Percentiles rank a stretch among this genome's conserved stretches.
Conservation (phyloP, 2,888 invertebrate species). For the Cordilura impudica region DNA sequence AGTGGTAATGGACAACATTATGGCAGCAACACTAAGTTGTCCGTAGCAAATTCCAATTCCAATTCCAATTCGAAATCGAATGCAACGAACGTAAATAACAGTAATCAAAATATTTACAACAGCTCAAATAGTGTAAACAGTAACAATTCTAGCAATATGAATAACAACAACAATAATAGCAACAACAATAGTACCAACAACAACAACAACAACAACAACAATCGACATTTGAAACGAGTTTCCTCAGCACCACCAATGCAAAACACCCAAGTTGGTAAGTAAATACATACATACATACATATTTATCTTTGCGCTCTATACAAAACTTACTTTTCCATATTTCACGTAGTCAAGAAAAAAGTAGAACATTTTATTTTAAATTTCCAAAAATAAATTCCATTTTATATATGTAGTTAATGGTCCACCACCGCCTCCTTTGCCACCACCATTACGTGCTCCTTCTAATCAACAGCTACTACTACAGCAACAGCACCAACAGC, state of each 20-base stretch:
- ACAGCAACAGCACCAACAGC: conserved; percentile 8
- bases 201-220: conserved; percentile 65
- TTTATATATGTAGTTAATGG: conserved; percentile 73
- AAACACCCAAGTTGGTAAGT: conserved; percentile 74
- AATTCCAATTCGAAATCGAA: conserved; percentile 65
- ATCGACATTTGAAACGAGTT: conserved; percentile 79
- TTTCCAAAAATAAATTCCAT: conserved; percentile 22
- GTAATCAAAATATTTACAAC: conserved; percentile 67
- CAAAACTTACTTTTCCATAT: background rate
- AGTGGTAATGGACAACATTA: conserved; percentile 63
- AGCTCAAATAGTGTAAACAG: conserved; percentile 78
- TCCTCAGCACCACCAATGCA: conserved; percentile 80
- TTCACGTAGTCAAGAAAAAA: background rate
- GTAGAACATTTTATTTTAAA: conserved; percentile 27
- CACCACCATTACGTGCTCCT: conserved; percentile 80
- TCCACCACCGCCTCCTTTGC: conserved; percentile 86
- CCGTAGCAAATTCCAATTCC: conserved; percentile 52
- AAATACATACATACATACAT: background rate
- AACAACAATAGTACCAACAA: conserved; percentile 59
- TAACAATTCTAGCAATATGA: conserved; percentile 78
- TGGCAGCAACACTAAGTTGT: conserved; percentile 63
- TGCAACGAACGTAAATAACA: conserved; percentile 50
- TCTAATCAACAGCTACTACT: conserved; percentile 40
- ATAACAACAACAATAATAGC: conserved; percentile 64
- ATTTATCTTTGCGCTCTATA: background rate